phyloP scores from a whole-genome alignment of 2,888 invertebrate genomes.

The Portevinia maculata region DNA sequence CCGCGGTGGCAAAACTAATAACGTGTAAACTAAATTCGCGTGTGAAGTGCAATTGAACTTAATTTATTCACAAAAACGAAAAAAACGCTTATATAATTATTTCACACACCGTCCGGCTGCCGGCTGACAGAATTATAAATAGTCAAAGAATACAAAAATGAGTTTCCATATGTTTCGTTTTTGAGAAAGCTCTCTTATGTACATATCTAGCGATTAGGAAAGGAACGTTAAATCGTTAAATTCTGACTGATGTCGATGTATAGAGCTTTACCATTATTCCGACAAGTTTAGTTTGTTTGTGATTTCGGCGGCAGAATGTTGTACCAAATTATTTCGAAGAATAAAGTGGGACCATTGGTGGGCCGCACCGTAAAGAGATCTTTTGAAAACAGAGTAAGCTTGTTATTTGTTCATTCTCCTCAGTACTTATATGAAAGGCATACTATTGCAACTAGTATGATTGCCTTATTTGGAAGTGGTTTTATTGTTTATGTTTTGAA shows the following conservation, averaged over 20 bases:
- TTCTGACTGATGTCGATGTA: no score
- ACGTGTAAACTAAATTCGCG: slow-evolving; percentile 63
- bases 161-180: no score
- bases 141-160: no score
- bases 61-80: not conserved
- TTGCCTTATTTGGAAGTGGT: no score
- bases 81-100: not conserved
- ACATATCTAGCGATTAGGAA: not conserved
- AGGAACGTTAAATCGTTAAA: no score
- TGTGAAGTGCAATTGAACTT: slow-evolving; percentile 28
- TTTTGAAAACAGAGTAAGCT: slow-evolving; percentile 30
- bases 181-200: no score
- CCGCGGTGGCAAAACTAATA: no score
- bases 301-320: slow-evolving; percentile 7
- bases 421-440: not conserved
- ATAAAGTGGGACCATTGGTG: not conserved
- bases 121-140: no score
- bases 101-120: no score
- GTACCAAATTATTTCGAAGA: not conserved
- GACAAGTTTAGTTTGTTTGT: slow-evolving; percentile 4
- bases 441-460: no score
- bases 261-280: no score
- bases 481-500: no score
- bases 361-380: not conserved
- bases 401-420: not conserved